Evolutionary conservation across 1,140 invertebrate species (phyloP).

Genomic region (Trichonephila inaurata): DNA sequence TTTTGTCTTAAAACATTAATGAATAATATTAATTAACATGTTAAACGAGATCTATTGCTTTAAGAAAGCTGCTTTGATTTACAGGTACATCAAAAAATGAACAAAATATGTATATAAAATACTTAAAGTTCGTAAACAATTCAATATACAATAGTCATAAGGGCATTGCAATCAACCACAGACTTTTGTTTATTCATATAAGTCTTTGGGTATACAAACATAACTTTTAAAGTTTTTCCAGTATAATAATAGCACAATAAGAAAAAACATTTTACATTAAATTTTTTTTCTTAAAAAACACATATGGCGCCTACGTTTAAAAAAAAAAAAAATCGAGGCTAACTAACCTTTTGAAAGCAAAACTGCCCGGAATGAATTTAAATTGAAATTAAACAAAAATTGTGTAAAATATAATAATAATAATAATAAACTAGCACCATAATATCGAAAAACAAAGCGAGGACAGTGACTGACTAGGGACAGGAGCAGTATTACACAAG

Average conservation of each 20-base stretch:
- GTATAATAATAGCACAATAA: conserved; percentile 27
- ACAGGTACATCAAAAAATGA: conserved; percentile 69
- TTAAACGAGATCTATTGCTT: conserved; percentile 75
- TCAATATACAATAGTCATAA: conserved; percentile 48
- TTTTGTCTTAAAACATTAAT: conserved; percentile 59
- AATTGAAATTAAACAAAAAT: conserved; percentile 49
- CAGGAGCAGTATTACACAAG: conserved; percentile 65
- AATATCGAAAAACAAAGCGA: conserved; percentile 64
- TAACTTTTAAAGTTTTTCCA: conserved; percentile 46
- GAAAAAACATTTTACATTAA: conserved; percentile 24
- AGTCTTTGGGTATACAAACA: conserved; percentile 31
- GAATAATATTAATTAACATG: conserved; percentile 50
- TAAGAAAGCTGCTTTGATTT: conserved; percentile 60
- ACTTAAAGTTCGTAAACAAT: conserved; percentile 60
- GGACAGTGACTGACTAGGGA: conserved; percentile 74
- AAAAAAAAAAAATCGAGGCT: conserved; percentile 34
- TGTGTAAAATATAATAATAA: conserved; percentile 57
- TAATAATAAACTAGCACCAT: conserved; percentile 74
- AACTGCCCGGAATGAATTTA: conserved; percentile 56
- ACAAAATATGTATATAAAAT: conserved; percentile 70
- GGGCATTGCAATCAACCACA: conserved; percentile 39
- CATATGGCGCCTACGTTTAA: conserved; percentile 21
- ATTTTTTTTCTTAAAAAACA: conserved; percentile 1
- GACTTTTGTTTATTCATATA: conserved; percentile 26
- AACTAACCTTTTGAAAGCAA: conserved; percentile 49